These are phyloP conservation scores for Callosobruchus maculatus DNA, from an alignment of 2,888 invertebrate genomes.

Conservation along the genomic window DNA sequence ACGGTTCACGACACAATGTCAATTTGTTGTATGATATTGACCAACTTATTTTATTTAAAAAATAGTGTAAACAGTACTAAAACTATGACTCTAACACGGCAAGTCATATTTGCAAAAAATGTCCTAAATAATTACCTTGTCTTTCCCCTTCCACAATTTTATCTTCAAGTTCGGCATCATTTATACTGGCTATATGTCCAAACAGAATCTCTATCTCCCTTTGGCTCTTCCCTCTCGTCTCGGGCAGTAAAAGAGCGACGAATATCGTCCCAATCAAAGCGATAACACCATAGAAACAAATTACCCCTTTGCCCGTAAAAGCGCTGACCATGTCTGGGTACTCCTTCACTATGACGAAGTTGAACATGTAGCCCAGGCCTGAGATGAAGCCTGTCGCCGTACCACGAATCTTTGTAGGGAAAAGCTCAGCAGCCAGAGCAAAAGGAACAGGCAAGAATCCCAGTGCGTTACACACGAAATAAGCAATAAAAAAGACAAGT, in stretches of 20 bases:
- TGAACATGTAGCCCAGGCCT: slow-evolving; percentile 52
- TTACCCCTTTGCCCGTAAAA: slow-evolving; percentile 51
- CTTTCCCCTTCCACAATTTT: not conserved
- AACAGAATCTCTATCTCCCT: slow-evolving; percentile 53
- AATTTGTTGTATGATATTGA: too few species aligned
- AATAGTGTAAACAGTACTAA: too few species aligned
- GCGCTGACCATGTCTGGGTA: slow-evolving; percentile 48
- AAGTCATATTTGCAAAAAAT: too few species aligned
- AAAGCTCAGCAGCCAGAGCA: slow-evolving; percentile 57
- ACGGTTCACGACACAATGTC: too few species aligned
- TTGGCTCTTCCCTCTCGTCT: slow-evolving; percentile 54
- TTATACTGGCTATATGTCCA: slow-evolving; percentile 14
- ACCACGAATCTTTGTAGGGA: slow-evolving; percentile 53
- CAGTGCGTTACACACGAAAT: slow-evolving; percentile 53
- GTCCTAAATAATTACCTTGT: not conserved
- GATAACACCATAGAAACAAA: slow-evolving; percentile 51
- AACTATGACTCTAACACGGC: too few species aligned
- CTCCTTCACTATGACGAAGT: slow-evolving; percentile 53
- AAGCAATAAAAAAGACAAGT: slow-evolving; percentile 47
- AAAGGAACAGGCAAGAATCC: slow-evolving; percentile 58
- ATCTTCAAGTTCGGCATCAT: slow-evolving; percentile 12
- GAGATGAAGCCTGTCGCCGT: slow-evolving; percentile 52
- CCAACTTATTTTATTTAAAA: too few species aligned
- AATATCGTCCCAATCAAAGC: slow-evolving; percentile 53
- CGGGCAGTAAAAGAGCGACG: slow-evolving; percentile 50